A percentile compares a stretch with the other conserved stretches of the same genome.
These are phyloP conservation scores for Ophion slaviceki DNA, from an alignment of 2,888 invertebrate genomes.

Conservation along the genomic window DNA sequence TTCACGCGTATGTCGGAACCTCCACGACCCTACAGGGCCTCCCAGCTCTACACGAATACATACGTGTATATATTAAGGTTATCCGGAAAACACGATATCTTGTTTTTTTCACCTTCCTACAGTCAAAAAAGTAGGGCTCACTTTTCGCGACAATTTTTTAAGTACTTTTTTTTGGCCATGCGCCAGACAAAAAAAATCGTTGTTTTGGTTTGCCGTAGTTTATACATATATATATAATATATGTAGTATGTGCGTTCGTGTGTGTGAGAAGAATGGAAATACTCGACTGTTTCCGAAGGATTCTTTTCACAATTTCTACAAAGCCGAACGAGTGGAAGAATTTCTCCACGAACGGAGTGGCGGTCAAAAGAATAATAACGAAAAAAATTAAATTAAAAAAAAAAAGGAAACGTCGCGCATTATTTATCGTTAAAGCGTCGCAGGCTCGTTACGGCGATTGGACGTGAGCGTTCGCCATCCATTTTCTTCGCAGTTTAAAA, in stretches of 20 bases:
- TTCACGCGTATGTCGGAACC: conserved; percentile 66
- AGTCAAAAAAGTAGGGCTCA: background rate
- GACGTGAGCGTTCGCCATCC: conserved; percentile 33
- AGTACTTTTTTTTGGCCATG: background rate
- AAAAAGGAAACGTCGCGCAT: conserved; percentile 32
- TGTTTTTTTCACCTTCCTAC: background rate
- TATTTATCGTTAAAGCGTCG: conserved; percentile 44
- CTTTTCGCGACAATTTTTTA: background rate
- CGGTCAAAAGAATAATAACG: conserved; percentile 22
- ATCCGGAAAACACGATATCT: background rate
- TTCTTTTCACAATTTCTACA: conserved; percentile 53
- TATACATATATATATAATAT: no score
- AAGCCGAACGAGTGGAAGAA: conserved; percentile 32
- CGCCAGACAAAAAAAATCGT: background rate
- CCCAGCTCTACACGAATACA: background rate
- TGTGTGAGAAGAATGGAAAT: background rate
- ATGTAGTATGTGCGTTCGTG: no score
- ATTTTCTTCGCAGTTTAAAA: conserved; percentile 10
- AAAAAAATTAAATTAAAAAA: conserved; percentile 43
- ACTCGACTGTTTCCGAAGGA: conserved; percentile 26
- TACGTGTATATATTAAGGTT: background rate
- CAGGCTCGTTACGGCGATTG: conserved; percentile 45
- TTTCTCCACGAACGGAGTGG: conserved; percentile 11
- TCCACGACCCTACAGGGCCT: conserved; percentile 60
- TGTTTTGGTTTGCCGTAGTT: background rate